A percentile compares a stretch with the other conserved stretches of the same genome.
Conservation (phyloP, 2,888 invertebrate genomes). For the Cistogaster globosa region DNA sequence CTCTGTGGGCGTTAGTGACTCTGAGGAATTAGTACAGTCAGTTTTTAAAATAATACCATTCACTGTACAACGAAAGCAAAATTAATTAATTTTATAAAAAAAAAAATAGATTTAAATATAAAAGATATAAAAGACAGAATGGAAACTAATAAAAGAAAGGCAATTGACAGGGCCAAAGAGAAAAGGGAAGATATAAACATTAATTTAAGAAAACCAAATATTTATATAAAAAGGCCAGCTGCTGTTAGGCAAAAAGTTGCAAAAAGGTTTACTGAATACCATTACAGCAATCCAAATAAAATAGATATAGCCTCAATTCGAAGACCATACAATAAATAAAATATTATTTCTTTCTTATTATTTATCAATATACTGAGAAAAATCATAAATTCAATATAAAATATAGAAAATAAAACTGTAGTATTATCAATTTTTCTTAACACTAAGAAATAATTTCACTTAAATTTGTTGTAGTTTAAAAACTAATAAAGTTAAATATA, state of each 20-base stretch:
- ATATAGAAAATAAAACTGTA: too few relatives aligned
- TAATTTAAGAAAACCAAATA: not conserved
- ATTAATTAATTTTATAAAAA: slow-evolving; percentile 63
- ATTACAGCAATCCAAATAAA: not conserved
- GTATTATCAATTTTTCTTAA: too few relatives aligned
- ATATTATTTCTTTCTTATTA: slow-evolving; percentile 12
- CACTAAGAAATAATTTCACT: too few relatives aligned
- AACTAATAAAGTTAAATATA: too few relatives aligned
- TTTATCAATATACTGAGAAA: too few relatives aligned
- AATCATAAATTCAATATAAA: too few relatives aligned
- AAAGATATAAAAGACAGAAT: not conserved
- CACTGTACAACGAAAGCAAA: slow-evolving; percentile 53
- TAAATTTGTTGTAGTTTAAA: too few relatives aligned
- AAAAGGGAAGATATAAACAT: not conserved
- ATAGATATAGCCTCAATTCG: slow-evolving; percentile 11
- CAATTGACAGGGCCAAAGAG: not conserved
- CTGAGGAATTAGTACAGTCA: slow-evolving; percentile 65
- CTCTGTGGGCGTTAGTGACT: not conserved
- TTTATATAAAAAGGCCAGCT: not conserved
- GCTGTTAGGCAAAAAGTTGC: not conserved
- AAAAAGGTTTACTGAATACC: too few relatives aligned
- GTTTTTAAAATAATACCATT: slow-evolving; percentile 63
- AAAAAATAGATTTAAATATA: slow-evolving; percentile 21
- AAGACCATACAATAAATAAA: slow-evolving; percentile 8
- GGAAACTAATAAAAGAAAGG: not conserved